Evolutionary conservation across 2,113 vertebrate genomes (phyloP).

Genomic region (Lycaon pictus): DNA sequence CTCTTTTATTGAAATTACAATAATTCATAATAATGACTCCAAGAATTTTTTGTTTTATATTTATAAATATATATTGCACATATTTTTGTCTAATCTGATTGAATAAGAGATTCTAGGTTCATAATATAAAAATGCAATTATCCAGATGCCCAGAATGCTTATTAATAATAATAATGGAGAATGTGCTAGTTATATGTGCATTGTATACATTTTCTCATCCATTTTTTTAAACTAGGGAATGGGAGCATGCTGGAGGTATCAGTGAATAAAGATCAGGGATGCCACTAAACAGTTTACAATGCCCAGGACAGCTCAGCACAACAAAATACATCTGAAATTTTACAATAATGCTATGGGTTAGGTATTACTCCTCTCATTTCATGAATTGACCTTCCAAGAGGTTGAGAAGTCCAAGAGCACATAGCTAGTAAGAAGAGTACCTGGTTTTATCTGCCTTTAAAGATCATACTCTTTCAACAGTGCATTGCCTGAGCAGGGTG

Average conservation of each 20-base stretch:
- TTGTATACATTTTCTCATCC: not conserved
- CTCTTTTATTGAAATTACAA: not conserved
- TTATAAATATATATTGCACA: not conserved
- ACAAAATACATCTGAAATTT: not conserved
- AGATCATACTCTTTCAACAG: not conserved
- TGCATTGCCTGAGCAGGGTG: not conserved
- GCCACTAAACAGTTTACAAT: not conserved
- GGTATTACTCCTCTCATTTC: not conserved
- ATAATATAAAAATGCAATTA: not conserved
- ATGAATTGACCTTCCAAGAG: not conserved
- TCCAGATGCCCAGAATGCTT: not conserved
- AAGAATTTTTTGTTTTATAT: conserved; percentile 17
- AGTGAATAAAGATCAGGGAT: not conserved
- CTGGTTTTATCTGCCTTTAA: conserved; percentile 6
- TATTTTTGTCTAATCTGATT: not conserved
- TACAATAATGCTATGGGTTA: not conserved
- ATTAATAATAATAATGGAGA: conserved; percentile 18
- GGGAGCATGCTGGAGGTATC: not conserved
- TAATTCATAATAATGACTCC: not conserved
- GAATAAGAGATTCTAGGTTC: not conserved
- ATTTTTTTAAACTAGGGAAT: not conserved
- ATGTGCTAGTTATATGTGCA: not conserved
- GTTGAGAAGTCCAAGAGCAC: not conserved
- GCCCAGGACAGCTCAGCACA: not conserved
- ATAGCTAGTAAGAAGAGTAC: not conserved